phyloP scores from a whole-genome alignment of 2,888 invertebrate genomes.

The Drosophila paracracens region DNA sequence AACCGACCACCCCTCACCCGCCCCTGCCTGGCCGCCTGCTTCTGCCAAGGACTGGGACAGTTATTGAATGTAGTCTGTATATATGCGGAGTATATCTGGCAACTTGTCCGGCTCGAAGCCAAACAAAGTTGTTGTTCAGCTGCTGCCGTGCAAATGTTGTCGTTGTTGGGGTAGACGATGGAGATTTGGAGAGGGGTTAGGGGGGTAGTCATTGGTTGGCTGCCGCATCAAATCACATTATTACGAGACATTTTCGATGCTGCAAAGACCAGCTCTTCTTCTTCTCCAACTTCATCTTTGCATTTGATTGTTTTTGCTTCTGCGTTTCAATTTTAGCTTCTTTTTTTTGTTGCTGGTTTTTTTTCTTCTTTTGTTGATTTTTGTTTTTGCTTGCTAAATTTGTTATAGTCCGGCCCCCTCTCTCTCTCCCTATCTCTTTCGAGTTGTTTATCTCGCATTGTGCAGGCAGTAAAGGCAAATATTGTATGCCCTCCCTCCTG shows the following conservation, averaged over 20 bases:
- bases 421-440: conserved; percentile 10
- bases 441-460: conserved; percentile 60
- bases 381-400: conserved; percentile 59
- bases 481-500: conserved; percentile 50
- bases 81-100: conserved; percentile 30
- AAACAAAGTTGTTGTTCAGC: conserved; percentile 72
- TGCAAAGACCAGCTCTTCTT: conserved; percentile 35
- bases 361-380: conserved; percentile 35
- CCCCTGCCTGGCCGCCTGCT: neutral
- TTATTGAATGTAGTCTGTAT: conserved; percentile 52
- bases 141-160: conserved; percentile 44
- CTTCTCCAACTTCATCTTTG: conserved; percentile 42
- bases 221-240: conserved; percentile 73
- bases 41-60: conserved; percentile 40
- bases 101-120: conserved; percentile 48
- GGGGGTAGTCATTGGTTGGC: conserved; percentile 16
- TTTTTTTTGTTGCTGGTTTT: conserved; percentile 6
- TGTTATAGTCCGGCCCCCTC: conserved; percentile 40
- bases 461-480: conserved; percentile 67
- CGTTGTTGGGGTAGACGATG: conserved; percentile 2
- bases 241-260: conserved; percentile 65
- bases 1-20: neutral
- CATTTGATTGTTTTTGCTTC: conserved; percentile 62
- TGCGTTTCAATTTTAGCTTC: conserved; percentile 39
- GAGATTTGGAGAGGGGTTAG: neutral